Evolutionary conservation across 2,888 invertebrate species (phyloP).

Genomic region (Eilema sororculum): DNA sequence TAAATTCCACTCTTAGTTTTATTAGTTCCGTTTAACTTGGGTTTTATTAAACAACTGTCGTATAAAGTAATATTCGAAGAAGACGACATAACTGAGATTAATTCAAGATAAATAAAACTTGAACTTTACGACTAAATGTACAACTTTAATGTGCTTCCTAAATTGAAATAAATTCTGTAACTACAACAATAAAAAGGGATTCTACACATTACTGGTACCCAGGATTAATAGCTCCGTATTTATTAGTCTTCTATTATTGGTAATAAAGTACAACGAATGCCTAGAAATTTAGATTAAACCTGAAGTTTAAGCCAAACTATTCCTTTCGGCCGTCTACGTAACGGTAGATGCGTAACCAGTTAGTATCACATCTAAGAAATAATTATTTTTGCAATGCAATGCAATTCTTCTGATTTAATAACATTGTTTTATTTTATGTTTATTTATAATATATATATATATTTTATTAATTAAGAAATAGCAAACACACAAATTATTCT

Average conservation of each 20-base stretch:
- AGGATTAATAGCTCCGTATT: background rate
- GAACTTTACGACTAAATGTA: background rate
- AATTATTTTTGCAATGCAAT: too few relatives aligned
- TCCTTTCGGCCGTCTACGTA: too few relatives aligned
- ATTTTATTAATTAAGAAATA: too few relatives aligned
- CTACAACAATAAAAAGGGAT: background rate
- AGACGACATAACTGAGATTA: slow-evolving; percentile 3
- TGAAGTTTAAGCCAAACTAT: too few relatives aligned
- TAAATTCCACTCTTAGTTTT: background rate
- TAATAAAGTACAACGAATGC: too few relatives aligned
- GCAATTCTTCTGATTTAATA: too few relatives aligned
- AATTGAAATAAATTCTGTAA: background rate
- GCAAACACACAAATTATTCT: too few relatives aligned
- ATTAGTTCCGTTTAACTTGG: background rate
- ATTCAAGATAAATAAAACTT: background rate
- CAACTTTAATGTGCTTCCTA: background rate
- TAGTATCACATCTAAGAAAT: too few relatives aligned
- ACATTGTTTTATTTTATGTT: too few relatives aligned
- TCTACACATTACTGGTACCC: background rate
- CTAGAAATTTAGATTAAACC: too few relatives aligned
- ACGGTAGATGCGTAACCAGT: too few relatives aligned
- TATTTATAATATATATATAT: too few relatives aligned
- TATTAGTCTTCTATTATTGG: background rate
- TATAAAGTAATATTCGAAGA: background rate
- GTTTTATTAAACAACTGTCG: background rate